Conservation (phyloP, 2,113 vertebrate species). For the Speoplatyrhinus poulsoni region DNA sequence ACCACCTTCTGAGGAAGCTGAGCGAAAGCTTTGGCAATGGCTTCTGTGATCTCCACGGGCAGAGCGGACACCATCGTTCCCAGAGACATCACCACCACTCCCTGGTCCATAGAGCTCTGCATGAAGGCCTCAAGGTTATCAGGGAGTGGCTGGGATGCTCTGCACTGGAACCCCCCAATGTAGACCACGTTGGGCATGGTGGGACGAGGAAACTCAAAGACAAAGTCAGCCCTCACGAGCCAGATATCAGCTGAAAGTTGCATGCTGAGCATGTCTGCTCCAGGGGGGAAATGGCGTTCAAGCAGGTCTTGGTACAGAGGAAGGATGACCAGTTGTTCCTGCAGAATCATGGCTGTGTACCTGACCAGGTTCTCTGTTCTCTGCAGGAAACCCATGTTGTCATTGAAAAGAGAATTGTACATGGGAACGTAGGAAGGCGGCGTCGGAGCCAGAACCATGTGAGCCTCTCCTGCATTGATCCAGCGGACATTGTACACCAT, state of each 20-base stretch:
- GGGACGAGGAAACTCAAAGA: slow-evolving; percentile 38
- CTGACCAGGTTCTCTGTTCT: slow-evolving; percentile 43
- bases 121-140: slow-evolving; percentile 71
- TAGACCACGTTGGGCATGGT: slow-evolving; percentile 59
- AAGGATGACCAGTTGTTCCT: slow-evolving; percentile 37
- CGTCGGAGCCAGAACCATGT: slow-evolving; percentile 51
- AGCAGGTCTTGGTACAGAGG: slow-evolving; percentile 49
- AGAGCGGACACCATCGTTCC: slow-evolving; percentile 69
- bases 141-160: slow-evolving; percentile 29
- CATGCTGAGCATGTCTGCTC: slow-evolving; percentile 43
- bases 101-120: slow-evolving; percentile 73
- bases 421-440: slow-evolving; percentile 58
- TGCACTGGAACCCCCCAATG: slow-evolving; percentile 63
- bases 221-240: slow-evolving; percentile 59
- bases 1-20: slow-evolving; percentile 75
- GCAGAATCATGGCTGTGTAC: slow-evolving; percentile 15
- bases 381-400: slow-evolving; percentile 56
- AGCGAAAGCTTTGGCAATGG: slow-evolving; percentile 73
- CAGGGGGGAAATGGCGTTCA: slow-evolving; percentile 48
- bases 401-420: slow-evolving; percentile 48
- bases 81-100: slow-evolving; percentile 76
- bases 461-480: slow-evolving; percentile 55
- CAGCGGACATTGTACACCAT: slow-evolving; percentile 61
- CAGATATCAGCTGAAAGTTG: slow-evolving; percentile 58
- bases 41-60: slow-evolving; percentile 51